Conservation (phyloP, 2,113 vertebrate genomes). For the Arvicanthis niloticus region DNA sequence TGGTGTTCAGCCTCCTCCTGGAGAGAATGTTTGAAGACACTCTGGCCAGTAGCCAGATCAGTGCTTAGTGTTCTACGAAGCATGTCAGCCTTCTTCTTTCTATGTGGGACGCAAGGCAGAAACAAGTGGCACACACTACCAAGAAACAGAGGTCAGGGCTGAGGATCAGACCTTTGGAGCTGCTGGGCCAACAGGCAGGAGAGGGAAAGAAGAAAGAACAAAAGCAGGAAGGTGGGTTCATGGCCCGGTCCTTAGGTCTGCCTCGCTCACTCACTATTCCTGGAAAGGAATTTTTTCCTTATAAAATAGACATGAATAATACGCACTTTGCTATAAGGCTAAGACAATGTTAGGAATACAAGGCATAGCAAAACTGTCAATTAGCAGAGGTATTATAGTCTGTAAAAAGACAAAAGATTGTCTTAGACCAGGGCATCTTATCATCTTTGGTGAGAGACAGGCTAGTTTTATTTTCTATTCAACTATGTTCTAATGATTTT, state of each 20-base stretch:
- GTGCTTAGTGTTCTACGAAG: not conserved
- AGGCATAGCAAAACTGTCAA: not conserved
- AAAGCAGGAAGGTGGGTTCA: not conserved
- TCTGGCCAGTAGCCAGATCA: too few species aligned
- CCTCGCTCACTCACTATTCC: not conserved
- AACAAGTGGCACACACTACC: not conserved
- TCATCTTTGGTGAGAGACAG: not conserved
- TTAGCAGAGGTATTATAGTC: not conserved
- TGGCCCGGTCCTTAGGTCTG: not conserved
- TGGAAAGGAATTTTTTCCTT: not conserved
- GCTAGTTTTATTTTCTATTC: not conserved
- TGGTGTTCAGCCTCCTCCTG: not conserved
- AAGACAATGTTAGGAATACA: not conserved
- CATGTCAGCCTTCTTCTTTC: not conserved
- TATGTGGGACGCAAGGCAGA: not conserved
- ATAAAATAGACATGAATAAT: not conserved
- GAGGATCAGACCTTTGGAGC: fast-evolving
- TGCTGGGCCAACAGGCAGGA: not conserved
- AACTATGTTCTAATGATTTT: not conserved
- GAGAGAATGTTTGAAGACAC: not conserved
- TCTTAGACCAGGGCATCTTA: not conserved
- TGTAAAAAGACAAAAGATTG: not conserved
- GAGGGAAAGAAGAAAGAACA: not conserved
- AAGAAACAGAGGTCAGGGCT: not conserved
- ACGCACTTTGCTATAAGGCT: not conserved